These are phyloP conservation scores for Agrotis puta DNA, from an alignment of 2,888 invertebrate genomes.

Conservation along the genomic window DNA sequence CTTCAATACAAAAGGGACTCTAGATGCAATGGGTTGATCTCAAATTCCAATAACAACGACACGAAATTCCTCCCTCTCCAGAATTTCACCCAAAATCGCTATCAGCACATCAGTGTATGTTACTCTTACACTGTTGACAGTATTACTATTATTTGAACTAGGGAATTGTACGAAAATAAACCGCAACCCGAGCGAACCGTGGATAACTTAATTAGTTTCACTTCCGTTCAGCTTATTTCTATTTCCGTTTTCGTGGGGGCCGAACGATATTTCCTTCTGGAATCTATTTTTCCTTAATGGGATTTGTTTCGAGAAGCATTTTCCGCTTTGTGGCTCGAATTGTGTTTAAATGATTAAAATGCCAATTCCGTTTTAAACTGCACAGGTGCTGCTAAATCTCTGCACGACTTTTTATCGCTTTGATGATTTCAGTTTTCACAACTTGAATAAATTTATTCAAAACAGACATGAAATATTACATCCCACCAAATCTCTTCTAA, in stretches of 20 bases:
- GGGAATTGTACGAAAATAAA: constrained; percentile 87
- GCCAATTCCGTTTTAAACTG: constrained; percentile 71
- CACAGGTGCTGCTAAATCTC: constrained; percentile 65
- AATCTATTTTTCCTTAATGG: constrained; percentile 88
- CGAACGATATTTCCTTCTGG: constrained; percentile 84
- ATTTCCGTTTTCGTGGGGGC: constrained; percentile 88
- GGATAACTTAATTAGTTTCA: constrained; percentile 91
- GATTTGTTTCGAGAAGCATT: constrained; percentile 82
- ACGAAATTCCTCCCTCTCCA: constrained; percentile 74
- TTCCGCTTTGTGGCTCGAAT: constrained; percentile 72
- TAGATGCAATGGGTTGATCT: constrained; percentile 65
- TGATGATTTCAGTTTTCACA: neutral
- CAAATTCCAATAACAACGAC: constrained; percentile 64
- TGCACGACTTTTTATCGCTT: neutral
- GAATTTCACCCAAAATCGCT: constrained; percentile 83
- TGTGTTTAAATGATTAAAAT: constrained; percentile 81
- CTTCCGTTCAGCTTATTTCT: constrained; percentile 89
- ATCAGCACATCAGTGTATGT: constrained; percentile 85
- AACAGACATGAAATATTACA: constrained; percentile 9
- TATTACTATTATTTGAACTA: constrained; percentile 86
- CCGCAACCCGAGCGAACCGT: constrained; percentile 84
- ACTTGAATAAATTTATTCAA: neutral
- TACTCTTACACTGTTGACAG: constrained; percentile 86
- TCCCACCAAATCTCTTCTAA: neutral
- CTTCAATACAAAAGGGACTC: constrained; percentile 70